These are phyloP conservation scores for Parapristionchus giblindavisi DNA, from an alignment of 2,888 invertebrate genomes.

Conservation along the genomic window DNA sequence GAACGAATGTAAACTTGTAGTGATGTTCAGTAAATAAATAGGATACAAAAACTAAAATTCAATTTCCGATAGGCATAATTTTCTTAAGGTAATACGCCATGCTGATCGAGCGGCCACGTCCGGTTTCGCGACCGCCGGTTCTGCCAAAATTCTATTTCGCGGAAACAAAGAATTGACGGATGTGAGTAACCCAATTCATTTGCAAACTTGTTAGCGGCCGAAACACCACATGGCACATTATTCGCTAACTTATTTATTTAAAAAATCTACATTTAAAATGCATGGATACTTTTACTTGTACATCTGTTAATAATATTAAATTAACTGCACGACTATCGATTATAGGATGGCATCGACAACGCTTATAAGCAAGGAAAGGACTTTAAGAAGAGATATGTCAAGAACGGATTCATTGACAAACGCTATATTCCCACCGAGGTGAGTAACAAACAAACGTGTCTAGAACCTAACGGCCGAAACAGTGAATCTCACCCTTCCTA, in stretches of 20 bases:
- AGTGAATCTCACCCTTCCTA: not conserved
- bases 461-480: not conserved
- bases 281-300: no score
- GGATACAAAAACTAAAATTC: no score
- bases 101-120: conserved; percentile 1
- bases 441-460: not conserved
- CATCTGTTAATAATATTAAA: no score
- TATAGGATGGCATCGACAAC: conserved; percentile 34
- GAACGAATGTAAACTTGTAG: no score
- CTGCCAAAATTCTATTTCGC: not conserved
- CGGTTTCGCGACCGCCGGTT: conserved; percentile 1
- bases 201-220: no score
- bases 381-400: conserved; percentile 33
- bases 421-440: conserved; percentile 24
- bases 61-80: no score
- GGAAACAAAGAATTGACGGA: conserved; percentile 23
- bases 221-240: no score
- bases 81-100: conserved; percentile 30
- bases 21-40: no score
- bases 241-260: no score
- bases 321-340: not conserved
- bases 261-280: no score
- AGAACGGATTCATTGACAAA: conserved; percentile 34
- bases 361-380: conserved; percentile 9
- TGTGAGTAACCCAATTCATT: not conserved